These are phyloP conservation scores for Thera britannica DNA, from an alignment of 2,888 invertebrate genomes.

Conservation along the genomic window DNA sequence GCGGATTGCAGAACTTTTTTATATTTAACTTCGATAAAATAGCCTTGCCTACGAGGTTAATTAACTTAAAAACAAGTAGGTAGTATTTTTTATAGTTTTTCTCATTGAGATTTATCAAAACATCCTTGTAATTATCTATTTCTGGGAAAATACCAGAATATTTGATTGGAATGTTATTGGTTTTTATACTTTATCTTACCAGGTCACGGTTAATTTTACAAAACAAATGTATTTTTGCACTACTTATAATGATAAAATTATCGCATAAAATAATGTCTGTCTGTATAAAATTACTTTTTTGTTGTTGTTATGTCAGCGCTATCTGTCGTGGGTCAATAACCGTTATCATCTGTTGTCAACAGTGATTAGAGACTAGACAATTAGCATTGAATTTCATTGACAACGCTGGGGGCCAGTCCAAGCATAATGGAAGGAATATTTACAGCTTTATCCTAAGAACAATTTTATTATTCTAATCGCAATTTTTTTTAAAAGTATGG, in stretches of 20 bases:
- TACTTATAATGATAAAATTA: constrained; percentile 41
- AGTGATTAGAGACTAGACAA: constrained; percentile 44
- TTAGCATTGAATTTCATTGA: constrained; percentile 45
- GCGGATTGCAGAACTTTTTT: no score
- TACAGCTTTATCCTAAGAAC: not conserved
- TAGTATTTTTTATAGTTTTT: no score
- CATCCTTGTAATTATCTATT: no score
- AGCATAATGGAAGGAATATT: not conserved
- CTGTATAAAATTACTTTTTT: constrained; percentile 53
- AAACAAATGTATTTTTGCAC: constrained; percentile 42
- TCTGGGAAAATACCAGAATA: no score
- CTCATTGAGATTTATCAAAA: no score
- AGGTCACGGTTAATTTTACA: constrained; percentile 48
- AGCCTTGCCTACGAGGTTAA: no score
- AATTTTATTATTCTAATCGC: no score
- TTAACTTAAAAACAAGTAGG: no score
- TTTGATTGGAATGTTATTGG: no score
- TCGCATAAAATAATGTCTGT: constrained; percentile 47
- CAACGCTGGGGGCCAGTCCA: constrained; percentile 26
- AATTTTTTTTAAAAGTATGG: no score
- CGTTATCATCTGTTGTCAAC: constrained; percentile 57
- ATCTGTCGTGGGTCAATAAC: constrained; percentile 50
- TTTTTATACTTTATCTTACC: constrained; percentile 39
- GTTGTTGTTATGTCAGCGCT: constrained; percentile 43
- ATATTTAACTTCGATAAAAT: no score